A percentile compares a stretch with the other conserved stretches of the same genome.
These are phyloP conservation scores for Struthio camelus DNA, from an alignment of 2,113 vertebrate species.

Conservation along the genomic window DNA sequence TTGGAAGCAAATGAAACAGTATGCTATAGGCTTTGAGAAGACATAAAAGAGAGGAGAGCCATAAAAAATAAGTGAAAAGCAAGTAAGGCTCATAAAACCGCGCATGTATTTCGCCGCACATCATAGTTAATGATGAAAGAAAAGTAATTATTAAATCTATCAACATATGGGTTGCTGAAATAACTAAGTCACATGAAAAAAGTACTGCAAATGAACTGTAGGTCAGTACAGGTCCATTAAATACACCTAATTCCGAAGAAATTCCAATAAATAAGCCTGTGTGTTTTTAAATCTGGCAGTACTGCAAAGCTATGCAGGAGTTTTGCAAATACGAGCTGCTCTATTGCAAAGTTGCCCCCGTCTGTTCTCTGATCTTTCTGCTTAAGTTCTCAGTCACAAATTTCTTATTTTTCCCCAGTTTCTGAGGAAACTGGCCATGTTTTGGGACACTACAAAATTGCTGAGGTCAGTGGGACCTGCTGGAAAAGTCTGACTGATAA, in stretches of 20 bases:
- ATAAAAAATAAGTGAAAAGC: neutral
- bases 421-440: neutral
- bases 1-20: neutral
- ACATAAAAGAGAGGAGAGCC: neutral
- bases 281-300: neutral
- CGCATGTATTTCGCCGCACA: neutral
- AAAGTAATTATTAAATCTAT: neutral
- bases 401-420: neutral
- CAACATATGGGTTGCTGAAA: neutral
- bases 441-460: neutral
- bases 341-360: fast-evolving
- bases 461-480: neutral
- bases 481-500: neutral
- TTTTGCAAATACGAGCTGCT: neutral
- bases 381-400: neutral
- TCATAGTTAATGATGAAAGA: neutral
- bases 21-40: neutral
- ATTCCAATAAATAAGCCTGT: neutral
- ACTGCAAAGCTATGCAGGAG: neutral
- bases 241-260: neutral
- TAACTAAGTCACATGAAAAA: neutral
- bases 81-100: neutral
- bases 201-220: neutral
- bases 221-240: neutral
- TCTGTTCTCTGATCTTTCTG: neutral